Conservation (phyloP, 2,797 vertebrate genomes). For the Podarcis lilfordi region DNA sequence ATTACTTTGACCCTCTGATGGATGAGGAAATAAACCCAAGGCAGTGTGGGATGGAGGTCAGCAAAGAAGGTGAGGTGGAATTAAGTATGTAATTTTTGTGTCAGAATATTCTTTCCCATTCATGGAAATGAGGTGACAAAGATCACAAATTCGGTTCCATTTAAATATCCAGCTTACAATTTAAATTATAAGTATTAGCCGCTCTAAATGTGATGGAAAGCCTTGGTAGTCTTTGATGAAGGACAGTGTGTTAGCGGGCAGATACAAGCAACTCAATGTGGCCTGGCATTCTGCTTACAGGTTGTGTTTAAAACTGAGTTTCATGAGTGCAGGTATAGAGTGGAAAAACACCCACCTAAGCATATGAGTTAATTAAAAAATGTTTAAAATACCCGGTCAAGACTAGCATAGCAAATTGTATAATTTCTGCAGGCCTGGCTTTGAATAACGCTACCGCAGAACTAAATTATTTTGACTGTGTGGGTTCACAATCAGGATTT, state of each 20-base stretch:
- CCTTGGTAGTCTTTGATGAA: slow-evolving; percentile 69
- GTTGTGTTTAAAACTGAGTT: slow-evolving; percentile 1
- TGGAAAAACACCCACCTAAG: not conserved
- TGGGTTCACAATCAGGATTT: not conserved
- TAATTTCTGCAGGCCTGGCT: slow-evolving; percentile 21
- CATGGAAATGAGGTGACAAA: slow-evolving; percentile 94
- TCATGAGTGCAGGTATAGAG: fast-evolving
- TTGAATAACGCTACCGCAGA: not conserved
- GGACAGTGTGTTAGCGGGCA: slow-evolving; percentile 63
- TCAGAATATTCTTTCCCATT: slow-evolving; percentile 95
- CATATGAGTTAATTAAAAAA: slow-evolving; percentile 28
- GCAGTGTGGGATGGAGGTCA: slow-evolving; percentile 89
- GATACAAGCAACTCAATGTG: slow-evolving; percentile 41
- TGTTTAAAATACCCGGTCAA: slow-evolving; percentile 31
- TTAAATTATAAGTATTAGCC: slow-evolving; percentile 73
- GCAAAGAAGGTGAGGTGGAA: slow-evolving; percentile 94
- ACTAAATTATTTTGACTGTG: not conserved
- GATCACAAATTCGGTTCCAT: slow-evolving; percentile 86
- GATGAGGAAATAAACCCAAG: slow-evolving; percentile 92
- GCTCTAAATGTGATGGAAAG: slow-evolving; percentile 48
- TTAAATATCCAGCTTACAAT: slow-evolving; percentile 79
- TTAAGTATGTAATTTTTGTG: slow-evolving; percentile 97
- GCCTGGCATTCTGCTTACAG: not conserved
- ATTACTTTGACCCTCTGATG: slow-evolving; percentile 94
- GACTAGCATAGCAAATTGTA: slow-evolving; percentile 10